Evolutionary conservation across 2,113 vertebrate species (phyloP).

Genomic region (Epinephelus fuscoguttatus): DNA sequence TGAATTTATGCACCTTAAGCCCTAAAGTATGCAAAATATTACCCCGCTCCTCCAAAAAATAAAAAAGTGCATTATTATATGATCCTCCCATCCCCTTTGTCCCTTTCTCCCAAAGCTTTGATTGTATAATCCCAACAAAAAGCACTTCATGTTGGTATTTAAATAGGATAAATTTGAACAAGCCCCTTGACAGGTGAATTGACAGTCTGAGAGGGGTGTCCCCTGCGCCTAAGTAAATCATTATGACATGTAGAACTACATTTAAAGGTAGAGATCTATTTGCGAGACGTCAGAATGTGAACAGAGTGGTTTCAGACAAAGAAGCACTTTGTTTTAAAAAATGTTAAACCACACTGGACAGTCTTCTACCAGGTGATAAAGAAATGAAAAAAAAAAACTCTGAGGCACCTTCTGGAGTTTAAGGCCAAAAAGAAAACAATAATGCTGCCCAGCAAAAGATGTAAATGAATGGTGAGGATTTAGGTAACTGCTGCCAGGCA

Average conservation of each 20-base stretch:
- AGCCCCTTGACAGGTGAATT: conserved; percentile 63
- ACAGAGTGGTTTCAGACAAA: conserved; percentile 79
- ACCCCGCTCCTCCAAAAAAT: conserved; percentile 46
- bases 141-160: conserved; percentile 82
- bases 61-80: conserved; percentile 66
- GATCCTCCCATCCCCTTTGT: conserved; percentile 23
- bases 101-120: conserved; percentile 75
- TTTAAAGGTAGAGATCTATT: conserved; percentile 78
- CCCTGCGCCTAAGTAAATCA: conserved; percentile 59
- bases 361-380: conserved; percentile 75
- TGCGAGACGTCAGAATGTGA: conserved; percentile 84
- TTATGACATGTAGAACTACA: conserved; percentile 72
- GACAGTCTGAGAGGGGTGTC: conserved; percentile 48
- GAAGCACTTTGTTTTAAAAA: conserved; percentile 83
- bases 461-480: conserved; percentile 36
- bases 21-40: conserved; percentile 79
- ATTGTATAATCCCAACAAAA: conserved; percentile 78
- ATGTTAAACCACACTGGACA: conserved; percentile 79
- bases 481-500: conserved; percentile 49
- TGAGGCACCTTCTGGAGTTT: conserved; percentile 78
- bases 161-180: conserved; percentile 61
- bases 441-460: conserved; percentile 49
- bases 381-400: conserved; percentile 48
- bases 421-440: conserved; percentile 71
- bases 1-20: conserved; percentile 84